phyloP scores from a whole-genome alignment of 2,888 invertebrate species.

The Eupeodes latifasciatus region DNA sequence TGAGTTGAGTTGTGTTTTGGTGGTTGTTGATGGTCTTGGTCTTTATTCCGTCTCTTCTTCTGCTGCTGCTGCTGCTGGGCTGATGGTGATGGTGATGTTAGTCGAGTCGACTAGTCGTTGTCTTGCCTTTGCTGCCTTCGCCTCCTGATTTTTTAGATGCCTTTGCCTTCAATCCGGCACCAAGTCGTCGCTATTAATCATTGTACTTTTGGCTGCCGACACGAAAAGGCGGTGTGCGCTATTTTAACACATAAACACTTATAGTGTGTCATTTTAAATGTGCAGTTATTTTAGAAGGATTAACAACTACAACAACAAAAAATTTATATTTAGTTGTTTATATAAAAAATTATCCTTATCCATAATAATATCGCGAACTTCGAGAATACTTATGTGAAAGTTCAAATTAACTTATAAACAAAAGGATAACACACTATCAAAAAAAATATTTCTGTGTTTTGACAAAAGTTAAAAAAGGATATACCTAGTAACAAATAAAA shows the following conservation, averaged over 20 bases:
- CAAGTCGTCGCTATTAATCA: conserved; percentile 82
- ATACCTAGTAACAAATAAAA: conserved; percentile 1
- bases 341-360: background rate
- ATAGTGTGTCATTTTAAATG: conserved; percentile 43
- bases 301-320: conserved; percentile 51
- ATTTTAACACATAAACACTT: conserved; percentile 56
- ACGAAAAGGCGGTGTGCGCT: conserved; percentile 82
- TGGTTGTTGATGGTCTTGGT: conserved; percentile 56
- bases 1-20: conserved; percentile 67
- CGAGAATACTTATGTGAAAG: conserved; percentile 12
- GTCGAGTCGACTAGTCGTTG: conserved; percentile 3
- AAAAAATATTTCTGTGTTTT: conserved; percentile 42
- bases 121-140: conserved; percentile 53
- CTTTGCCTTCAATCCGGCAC: conserved; percentile 76
- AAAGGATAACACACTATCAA: conserved; percentile 44
- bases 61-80: background rate
- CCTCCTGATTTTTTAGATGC: conserved; percentile 70
- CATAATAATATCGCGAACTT: conserved; percentile 21
- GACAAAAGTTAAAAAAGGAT: conserved; percentile 49
- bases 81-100: conserved; percentile 10
- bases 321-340: conserved; percentile 14
- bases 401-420: conserved; percentile 65
- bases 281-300: conserved; percentile 61
- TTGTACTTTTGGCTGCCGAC: conserved; percentile 83
- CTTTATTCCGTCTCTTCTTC: conserved; percentile 33